Percentiles rank a stretch among this genome's conserved stretches.
Conservation (phyloP, 2,797 vertebrate genomes). For the Anguilla obscura region DNA sequence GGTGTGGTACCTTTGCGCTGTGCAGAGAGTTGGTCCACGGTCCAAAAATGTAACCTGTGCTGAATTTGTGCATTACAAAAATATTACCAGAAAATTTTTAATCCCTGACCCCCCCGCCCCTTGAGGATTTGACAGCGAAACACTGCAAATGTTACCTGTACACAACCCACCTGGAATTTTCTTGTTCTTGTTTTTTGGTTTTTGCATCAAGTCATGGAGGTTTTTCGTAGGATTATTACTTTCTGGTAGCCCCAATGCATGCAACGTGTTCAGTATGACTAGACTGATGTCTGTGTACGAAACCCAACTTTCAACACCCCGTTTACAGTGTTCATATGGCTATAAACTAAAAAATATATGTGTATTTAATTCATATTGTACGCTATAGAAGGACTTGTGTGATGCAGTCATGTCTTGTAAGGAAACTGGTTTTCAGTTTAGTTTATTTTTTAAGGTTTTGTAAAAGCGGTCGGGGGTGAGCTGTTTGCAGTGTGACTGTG, state of each 20-base stretch:
- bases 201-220: conserved; percentile 55
- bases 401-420: conserved; percentile 63
- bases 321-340: conserved; percentile 66
- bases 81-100: conserved; percentile 32
- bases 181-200: conserved; percentile 39
- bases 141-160: conserved; percentile 66
- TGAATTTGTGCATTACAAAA: conserved; percentile 55
- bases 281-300: conserved; percentile 60
- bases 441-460: conserved; percentile 57
- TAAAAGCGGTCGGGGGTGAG: conserved; percentile 65
- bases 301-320: conserved; percentile 51
- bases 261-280: conserved; percentile 60
- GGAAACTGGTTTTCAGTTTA: conserved; percentile 45
- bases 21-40: conserved; percentile 62
- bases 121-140: conserved; percentile 69
- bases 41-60: conserved; percentile 66
- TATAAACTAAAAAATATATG: conserved; percentile 41
- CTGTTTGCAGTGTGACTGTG: conserved; percentile 51
- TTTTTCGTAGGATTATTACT: conserved; percentile 55
- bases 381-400: conserved; percentile 69
- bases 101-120: conserved; percentile 71
- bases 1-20: conserved; percentile 59
- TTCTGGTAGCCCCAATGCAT: conserved; percentile 58
- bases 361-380: conserved; percentile 63
- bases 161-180: conserved; percentile 55